phyloP scores from a whole-genome alignment of 2,113 vertebrate genomes.

The Entomyzon cyanotis region DNA sequence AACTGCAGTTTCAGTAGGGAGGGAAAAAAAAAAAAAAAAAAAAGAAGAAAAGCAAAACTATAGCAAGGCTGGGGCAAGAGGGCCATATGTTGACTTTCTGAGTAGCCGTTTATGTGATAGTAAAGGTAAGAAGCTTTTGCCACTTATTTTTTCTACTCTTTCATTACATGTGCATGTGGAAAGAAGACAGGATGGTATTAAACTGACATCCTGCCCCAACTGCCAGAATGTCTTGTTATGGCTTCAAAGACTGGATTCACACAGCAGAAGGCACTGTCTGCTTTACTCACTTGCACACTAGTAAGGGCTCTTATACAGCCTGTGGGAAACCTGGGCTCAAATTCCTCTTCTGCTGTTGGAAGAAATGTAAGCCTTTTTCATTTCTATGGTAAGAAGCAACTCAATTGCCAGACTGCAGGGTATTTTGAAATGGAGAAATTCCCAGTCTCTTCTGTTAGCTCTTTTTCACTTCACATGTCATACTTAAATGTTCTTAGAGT shows the following conservation, averaged over 20 bases:
- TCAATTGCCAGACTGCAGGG: constrained; percentile 64
- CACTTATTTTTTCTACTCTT: constrained; percentile 24
- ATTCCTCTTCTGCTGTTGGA: constrained; percentile 47
- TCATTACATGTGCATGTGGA: constrained; percentile 27
- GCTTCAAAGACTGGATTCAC: constrained; percentile 62
- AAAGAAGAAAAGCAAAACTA: neutral
- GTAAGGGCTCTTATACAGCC: constrained; percentile 54
- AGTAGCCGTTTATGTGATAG: neutral
- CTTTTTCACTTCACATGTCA: constrained; percentile 53
- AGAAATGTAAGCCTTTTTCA: constrained; percentile 47
- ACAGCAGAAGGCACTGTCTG: constrained; percentile 71
- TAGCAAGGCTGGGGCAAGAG: constrained; percentile 9
- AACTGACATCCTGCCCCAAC: constrained; percentile 61
- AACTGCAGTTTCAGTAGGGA: constrained; percentile 44
- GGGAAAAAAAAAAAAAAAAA: neutral
- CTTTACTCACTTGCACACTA: constrained; percentile 54
- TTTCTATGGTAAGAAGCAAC: constrained; percentile 39
- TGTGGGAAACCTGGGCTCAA: constrained; percentile 66
- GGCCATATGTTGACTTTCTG: constrained; percentile 51
- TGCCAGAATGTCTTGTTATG: constrained; percentile 67
- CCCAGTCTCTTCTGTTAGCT: constrained; percentile 56
- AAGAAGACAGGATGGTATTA: constrained; percentile 36
- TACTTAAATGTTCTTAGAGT: constrained; percentile 43
- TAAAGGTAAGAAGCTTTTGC: constrained; percentile 55
- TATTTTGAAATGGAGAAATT: constrained; percentile 67